phyloP scores from a whole-genome alignment of 2,113 vertebrate species.

The Pogonocichla stellata region DNA sequence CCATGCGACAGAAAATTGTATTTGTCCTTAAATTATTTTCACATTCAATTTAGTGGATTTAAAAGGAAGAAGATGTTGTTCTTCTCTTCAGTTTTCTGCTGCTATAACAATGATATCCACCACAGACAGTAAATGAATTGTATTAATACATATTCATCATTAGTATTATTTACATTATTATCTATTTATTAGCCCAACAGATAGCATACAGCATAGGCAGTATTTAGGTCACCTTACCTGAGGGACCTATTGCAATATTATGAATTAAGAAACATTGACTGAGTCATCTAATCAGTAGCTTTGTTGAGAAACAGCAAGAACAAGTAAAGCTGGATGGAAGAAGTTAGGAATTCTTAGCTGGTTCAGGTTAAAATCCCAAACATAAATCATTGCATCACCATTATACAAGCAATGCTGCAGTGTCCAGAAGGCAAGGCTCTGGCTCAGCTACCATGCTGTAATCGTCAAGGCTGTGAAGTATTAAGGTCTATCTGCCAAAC shows the following conservation, averaged over 20 bases:
- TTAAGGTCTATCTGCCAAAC: background rate
- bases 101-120: background rate
- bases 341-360: background rate
- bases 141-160: background rate
- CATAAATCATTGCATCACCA: background rate
- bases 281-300: conserved; percentile 9
- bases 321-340: background rate
- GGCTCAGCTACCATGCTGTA: background rate
- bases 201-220: background rate
- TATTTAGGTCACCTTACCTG: conserved; percentile 22
- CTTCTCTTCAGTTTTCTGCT: background rate
- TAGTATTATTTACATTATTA: background rate
- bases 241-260: background rate
- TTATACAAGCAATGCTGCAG: background rate
- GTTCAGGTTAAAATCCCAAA: background rate
- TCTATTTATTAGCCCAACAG: background rate
- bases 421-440: background rate
- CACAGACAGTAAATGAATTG: background rate
- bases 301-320: conserved; percentile 21
- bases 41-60: background rate
- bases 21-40: background rate
- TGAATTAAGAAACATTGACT: background rate
- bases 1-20: background rate
- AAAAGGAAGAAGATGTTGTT: background rate
- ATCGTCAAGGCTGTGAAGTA: background rate